A percentile compares a stretch with the other conserved stretches of the same genome.
Conservation (phyloP, 2,797 vertebrate genomes). For the Gallinago solitaria region DNA sequence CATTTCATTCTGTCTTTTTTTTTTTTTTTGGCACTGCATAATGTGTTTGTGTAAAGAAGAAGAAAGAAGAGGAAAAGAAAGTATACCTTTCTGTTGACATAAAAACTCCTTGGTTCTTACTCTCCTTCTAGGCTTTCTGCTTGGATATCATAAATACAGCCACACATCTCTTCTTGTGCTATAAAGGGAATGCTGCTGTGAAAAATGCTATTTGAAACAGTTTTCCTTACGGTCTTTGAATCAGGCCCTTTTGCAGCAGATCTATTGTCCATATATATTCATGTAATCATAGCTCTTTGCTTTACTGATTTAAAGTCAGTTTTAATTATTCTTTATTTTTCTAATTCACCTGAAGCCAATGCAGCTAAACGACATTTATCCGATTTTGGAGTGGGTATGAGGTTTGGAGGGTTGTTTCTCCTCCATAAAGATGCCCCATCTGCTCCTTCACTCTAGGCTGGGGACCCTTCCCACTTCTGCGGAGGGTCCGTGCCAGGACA, state of each 20-base stretch:
- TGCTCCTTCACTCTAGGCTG: background rate
- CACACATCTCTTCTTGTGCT: background rate
- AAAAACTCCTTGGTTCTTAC: conserved; percentile 11
- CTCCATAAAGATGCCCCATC: background rate
- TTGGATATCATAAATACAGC: background rate
- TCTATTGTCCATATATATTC: background rate
- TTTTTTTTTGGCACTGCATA: background rate
- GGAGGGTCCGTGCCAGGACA: background rate
- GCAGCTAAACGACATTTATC: background rate
- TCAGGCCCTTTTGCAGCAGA: background rate
- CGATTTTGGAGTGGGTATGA: background rate
- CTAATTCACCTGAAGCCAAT: background rate
- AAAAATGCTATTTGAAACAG: background rate
- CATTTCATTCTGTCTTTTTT: background rate
- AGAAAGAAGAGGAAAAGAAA: conserved; percentile 20
- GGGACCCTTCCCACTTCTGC: background rate
- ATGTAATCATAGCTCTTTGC: background rate
- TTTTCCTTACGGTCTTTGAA: background rate
- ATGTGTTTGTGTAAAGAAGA: conserved; percentile 36
- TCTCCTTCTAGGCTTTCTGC: conserved; percentile 18
- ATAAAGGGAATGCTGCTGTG: background rate
- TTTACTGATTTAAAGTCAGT: background rate
- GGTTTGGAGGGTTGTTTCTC: background rate
- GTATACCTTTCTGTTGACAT: background rate
- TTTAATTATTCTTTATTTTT: background rate